Conservation (phyloP, 1,140 invertebrate genomes). For the Diabrotica undecimpunctata region DNA sequence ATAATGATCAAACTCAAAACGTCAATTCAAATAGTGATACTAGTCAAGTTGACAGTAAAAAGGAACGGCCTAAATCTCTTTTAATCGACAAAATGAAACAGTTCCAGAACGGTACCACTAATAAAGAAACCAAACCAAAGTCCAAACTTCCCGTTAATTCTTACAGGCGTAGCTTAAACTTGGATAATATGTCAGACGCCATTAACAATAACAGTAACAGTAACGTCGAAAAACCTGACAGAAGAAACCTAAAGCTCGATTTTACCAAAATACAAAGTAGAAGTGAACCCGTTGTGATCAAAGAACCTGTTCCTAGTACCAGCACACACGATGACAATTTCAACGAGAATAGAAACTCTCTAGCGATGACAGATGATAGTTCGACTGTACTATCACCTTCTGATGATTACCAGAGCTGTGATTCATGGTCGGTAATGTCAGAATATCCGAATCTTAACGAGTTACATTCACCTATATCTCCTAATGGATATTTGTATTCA, state of each 20-base stretch:
- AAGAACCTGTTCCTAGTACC: slow-evolving; percentile 49
- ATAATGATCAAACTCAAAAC: slow-evolving; percentile 8
- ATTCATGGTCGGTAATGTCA: slow-evolving; percentile 68
- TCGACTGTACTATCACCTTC: slow-evolving; percentile 55
- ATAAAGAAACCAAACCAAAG: slow-evolving; percentile 32
- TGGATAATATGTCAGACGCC: slow-evolving; percentile 34
- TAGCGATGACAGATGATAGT: slow-evolving; percentile 45
- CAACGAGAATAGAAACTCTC: slow-evolving; percentile 48
- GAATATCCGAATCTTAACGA: slow-evolving; percentile 47
- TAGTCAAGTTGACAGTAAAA: slow-evolving; percentile 24
- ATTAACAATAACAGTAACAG: slow-evolving; percentile 18
- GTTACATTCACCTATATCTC: slow-evolving; percentile 53
- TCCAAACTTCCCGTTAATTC: slow-evolving; percentile 43
- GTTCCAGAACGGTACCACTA: slow-evolving; percentile 29
- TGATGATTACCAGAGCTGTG: slow-evolving; percentile 60
- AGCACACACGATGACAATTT: slow-evolving; percentile 43
- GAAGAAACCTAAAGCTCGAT: slow-evolving; percentile 64
- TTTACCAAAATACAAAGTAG: slow-evolving; percentile 59
- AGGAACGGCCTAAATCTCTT: slow-evolving; percentile 34
- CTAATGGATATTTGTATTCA: slow-evolving; percentile 46
- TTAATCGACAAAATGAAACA: slow-evolving; percentile 36
- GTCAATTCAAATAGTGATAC: slow-evolving; percentile 19
- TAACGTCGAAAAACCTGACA: slow-evolving; percentile 31
- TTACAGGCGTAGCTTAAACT: slow-evolving; percentile 40
- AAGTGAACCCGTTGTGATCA: slow-evolving; percentile 50